phyloP scores from a whole-genome alignment of 2,113 vertebrate genomes.

The Oxyura jamaicensis region DNA sequence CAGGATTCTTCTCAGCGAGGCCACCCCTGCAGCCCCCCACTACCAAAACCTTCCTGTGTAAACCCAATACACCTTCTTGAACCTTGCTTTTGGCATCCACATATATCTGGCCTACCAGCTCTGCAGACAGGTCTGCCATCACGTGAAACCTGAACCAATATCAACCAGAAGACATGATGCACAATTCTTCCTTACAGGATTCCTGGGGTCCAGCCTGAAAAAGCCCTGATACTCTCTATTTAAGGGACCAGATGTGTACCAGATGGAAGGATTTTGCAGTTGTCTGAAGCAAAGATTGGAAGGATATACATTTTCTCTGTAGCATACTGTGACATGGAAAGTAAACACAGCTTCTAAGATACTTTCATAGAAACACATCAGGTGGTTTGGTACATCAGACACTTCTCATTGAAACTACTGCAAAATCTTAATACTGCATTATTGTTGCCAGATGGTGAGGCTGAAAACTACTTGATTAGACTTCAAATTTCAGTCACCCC shows the following conservation, averaged over 20 bases:
- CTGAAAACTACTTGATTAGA: background rate
- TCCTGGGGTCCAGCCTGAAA: background rate
- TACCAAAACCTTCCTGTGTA: too few relatives aligned
- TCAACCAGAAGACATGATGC: background rate
- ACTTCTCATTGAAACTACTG: background rate
- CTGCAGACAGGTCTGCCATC: background rate
- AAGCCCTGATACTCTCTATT: background rate
- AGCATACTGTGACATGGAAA: background rate
- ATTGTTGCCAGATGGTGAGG: background rate
- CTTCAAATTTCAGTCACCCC: background rate
- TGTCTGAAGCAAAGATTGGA: background rate
- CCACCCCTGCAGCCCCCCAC: too few relatives aligned
- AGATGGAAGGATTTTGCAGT: background rate
- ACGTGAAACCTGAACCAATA: background rate
- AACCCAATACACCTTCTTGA: background rate
- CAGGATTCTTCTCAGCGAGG: too few relatives aligned
- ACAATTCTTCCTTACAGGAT: background rate
- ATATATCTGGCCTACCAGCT: background rate
- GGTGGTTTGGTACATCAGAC: background rate
- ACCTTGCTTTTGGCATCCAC: background rate
- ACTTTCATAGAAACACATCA: background rate
- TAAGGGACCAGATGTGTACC: background rate
- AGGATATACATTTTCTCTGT: background rate
- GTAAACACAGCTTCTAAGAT: background rate
- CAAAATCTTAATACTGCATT: background rate